phyloP scores from a whole-genome alignment of 2,797 vertebrate genomes.

The Sphaeramia orbicularis region DNA sequence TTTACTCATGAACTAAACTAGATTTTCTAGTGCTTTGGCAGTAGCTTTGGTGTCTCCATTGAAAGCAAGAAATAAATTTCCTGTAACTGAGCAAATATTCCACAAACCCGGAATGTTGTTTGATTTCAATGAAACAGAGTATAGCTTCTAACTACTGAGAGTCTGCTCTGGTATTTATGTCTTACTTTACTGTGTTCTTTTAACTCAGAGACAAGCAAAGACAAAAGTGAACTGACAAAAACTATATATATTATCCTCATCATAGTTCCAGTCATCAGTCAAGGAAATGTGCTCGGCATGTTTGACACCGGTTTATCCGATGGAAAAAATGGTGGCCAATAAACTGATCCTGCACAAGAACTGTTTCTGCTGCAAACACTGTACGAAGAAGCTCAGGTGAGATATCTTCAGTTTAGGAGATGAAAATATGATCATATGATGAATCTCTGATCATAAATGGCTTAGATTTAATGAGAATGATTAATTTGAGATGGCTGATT shows the following conservation, averaged over 20 bases:
- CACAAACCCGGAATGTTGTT: too few species aligned
- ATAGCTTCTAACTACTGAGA: too few species aligned
- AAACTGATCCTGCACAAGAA: constrained; percentile 83
- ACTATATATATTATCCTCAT: constrained; percentile 49
- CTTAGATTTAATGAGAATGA: background rate
- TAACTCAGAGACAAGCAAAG: too few species aligned
- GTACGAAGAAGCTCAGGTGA: constrained; percentile 90
- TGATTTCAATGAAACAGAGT: too few species aligned
- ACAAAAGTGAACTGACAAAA: background rate
- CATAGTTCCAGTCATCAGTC: constrained; percentile 77
- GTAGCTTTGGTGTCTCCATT: too few species aligned
- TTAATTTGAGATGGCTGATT: constrained; percentile 1
- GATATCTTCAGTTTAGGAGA: constrained; percentile 40
- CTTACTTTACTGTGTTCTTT: too few species aligned
- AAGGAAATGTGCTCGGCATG: constrained; percentile 88
- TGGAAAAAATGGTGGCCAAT: constrained; percentile 86
- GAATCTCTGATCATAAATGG: constrained; percentile 11
- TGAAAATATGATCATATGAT: background rate
- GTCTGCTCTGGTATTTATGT: too few species aligned
- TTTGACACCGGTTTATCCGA: constrained; percentile 84
- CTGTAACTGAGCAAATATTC: too few species aligned
- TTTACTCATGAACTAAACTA: too few species aligned
- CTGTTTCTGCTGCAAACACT: constrained; percentile 91
- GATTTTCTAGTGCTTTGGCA: too few species aligned
- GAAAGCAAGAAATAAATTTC: too few species aligned